These are phyloP conservation scores for Nudaria mundana DNA, from an alignment of 2,888 invertebrate genomes.

Conservation along the genomic window DNA sequence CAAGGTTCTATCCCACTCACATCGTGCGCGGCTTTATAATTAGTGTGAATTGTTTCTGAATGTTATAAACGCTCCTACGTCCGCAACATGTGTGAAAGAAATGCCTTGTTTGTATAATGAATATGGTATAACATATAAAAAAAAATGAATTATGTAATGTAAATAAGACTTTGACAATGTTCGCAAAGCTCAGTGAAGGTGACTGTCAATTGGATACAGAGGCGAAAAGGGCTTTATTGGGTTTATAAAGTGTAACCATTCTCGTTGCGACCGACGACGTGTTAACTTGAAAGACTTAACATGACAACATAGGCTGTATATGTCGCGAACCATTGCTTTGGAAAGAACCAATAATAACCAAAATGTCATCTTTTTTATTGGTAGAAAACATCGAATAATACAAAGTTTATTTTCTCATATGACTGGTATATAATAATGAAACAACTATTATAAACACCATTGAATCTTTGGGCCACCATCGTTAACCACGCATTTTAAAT, in stretches of 20 bases:
- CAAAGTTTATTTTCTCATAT: too few relatives aligned
- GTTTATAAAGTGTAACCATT: slow-evolving; percentile 19
- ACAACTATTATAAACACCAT: too few relatives aligned
- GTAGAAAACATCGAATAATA: too few relatives aligned
- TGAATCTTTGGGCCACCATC: too few relatives aligned
- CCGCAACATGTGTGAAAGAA: slow-evolving; percentile 55
- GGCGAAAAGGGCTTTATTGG: slow-evolving; percentile 59
- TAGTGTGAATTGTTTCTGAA: slow-evolving; percentile 12
- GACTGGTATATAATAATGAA: too few relatives aligned
- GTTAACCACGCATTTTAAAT: too few relatives aligned
- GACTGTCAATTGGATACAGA: slow-evolving; percentile 63
- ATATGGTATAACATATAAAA: slow-evolving; percentile 57
- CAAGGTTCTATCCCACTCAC: not conserved
- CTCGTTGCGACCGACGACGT: slow-evolving; percentile 14
- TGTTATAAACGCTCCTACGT: slow-evolving; percentile 34
- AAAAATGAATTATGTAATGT: slow-evolving; percentile 71
- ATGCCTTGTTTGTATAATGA: slow-evolving; percentile 75
- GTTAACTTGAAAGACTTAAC: too few relatives aligned
- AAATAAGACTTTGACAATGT: slow-evolving; percentile 71
- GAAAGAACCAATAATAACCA: too few relatives aligned
- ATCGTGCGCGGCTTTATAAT: slow-evolving; percentile 11
- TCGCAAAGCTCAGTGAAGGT: slow-evolving; percentile 55
- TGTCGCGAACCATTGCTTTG: too few relatives aligned
- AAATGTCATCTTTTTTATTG: too few relatives aligned
- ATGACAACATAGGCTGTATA: too few relatives aligned